A percentile compares a stretch with the other conserved stretches of the same genome.
Evolutionary conservation across 2,113 vertebrate species (phyloP).

Genomic region (Thamnophis sirtalis): DNA sequence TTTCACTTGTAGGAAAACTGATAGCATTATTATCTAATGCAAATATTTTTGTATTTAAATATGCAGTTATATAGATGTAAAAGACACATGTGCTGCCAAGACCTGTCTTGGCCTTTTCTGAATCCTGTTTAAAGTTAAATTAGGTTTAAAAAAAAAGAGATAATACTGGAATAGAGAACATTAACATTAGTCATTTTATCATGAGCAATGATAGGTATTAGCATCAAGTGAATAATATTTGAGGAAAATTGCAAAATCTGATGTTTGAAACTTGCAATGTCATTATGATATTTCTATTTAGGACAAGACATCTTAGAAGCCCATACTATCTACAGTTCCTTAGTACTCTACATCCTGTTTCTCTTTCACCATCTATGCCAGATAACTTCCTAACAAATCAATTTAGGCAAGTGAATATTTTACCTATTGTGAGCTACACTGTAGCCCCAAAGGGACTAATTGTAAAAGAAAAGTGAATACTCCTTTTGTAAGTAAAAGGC

Average conservation of each 20-base stretch:
- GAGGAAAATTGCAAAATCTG: background rate
- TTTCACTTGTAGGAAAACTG: background rate
- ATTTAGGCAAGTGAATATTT: conserved; percentile 50
- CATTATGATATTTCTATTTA: background rate
- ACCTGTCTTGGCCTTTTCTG: background rate
- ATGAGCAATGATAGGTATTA: background rate
- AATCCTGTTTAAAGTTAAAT: background rate
- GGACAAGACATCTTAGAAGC: background rate
- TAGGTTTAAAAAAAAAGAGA: background rate
- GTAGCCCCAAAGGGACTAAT: conserved; percentile 28
- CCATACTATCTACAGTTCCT: conserved; percentile 13
- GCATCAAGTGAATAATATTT: background rate
- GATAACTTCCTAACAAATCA: conserved; percentile 36
- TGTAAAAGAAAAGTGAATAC: conserved; percentile 29
- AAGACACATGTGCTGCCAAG: background rate
- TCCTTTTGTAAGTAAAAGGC: conserved; percentile 48
- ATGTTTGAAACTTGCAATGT: background rate
- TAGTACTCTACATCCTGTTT: conserved; percentile 31
- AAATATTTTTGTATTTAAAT: background rate
- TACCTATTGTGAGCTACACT: conserved; percentile 44
- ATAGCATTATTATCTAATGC: background rate
- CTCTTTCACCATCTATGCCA: conserved; percentile 30
- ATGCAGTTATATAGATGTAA: background rate
- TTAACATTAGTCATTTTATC: background rate
- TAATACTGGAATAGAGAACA: background rate